These are phyloP conservation scores for Scelioninae gen. 1 DNA, from an alignment of 2,888 invertebrate genomes.

Conservation along the genomic window DNA sequence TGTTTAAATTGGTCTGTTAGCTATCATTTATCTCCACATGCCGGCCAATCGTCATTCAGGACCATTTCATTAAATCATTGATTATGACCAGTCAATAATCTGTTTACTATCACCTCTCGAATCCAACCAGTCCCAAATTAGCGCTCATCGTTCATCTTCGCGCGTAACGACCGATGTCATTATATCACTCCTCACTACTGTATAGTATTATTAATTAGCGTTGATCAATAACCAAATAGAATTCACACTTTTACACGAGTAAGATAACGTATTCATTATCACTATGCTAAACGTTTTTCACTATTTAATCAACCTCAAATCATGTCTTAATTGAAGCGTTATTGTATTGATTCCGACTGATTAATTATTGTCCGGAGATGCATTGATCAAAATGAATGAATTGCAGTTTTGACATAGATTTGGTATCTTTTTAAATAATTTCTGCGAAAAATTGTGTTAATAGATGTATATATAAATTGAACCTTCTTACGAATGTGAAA, in stretches of 20 bases:
- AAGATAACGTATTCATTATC: no score
- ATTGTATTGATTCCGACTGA: no score
- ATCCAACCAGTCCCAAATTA: slow-evolving; percentile 14
- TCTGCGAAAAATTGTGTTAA: no score
- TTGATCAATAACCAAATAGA: background rate
- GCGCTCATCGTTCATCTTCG: slow-evolving; percentile 40
- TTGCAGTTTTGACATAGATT: no score
- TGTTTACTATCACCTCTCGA: slow-evolving; percentile 59
- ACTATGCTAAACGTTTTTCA: no score
- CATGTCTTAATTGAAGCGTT: no score
- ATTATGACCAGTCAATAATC: slow-evolving; percentile 65
- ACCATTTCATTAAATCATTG: slow-evolving; percentile 64
- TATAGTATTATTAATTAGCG: slow-evolving; percentile 5
- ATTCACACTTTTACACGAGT: no score
- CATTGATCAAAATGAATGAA: no score
- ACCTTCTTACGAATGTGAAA: no score
- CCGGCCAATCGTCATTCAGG: slow-evolving; percentile 41
- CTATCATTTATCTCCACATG: slow-evolving; percentile 57
- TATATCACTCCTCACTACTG: slow-evolving; percentile 15
- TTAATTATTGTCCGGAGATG: no score
- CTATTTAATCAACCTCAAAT: background rate
- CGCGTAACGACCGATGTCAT: slow-evolving; percentile 20
- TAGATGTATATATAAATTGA: no score
- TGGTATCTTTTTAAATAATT: no score
- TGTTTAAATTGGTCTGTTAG: slow-evolving; percentile 64